These are phyloP conservation scores for Diadema setosum DNA, from an alignment of 35 echinoderm and acorn worm species.

Conservation along the genomic window DNA sequence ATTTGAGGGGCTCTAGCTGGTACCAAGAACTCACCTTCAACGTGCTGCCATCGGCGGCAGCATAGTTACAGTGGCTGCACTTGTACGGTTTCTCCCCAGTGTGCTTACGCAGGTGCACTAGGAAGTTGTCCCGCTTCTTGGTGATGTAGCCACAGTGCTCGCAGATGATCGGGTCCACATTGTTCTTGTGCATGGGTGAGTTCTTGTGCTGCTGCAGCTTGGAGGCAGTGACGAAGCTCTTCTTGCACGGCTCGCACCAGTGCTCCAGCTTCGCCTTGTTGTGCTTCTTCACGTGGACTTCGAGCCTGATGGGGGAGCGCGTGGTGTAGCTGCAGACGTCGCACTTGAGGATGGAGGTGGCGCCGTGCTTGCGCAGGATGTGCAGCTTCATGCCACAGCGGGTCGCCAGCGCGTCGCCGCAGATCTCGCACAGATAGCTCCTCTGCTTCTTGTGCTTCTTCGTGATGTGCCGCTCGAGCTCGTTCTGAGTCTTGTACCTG, in stretches of 20 bases:
- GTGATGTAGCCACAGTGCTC: slow-evolving; percentile 89
- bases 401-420: slow-evolving; percentile 72
- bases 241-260: slow-evolving; percentile 69
- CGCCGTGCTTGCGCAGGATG: slow-evolving; percentile 40
- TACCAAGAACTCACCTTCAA: slow-evolving; percentile 69
- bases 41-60: slow-evolving; percentile 86
- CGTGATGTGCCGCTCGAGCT: slow-evolving; percentile 61
- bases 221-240: slow-evolving; percentile 39
- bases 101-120: slow-evolving; percentile 87
- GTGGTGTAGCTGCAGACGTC: slow-evolving; percentile 76
- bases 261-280: slow-evolving; percentile 24
- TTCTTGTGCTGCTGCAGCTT: slow-evolving; percentile 63
- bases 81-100: slow-evolving; percentile 87
- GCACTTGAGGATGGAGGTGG: slow-evolving; percentile 11
- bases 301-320: slow-evolving; percentile 44
- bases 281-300: slow-evolving; percentile 74
- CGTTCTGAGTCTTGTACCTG: slow-evolving; percentile 64
- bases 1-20: too few relatives aligned
- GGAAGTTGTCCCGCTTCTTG: slow-evolving; percentile 89
- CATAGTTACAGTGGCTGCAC: slow-evolving; percentile 86
- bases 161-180: slow-evolving; percentile 76
- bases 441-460: slow-evolving; percentile 79
- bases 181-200: slow-evolving; percentile 80
- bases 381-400: slow-evolving; percentile 69
- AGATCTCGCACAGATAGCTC: slow-evolving; percentile 88